Conservation (phyloP, 2,888 invertebrate genomes). For the Ophioninae sp. region DNA sequence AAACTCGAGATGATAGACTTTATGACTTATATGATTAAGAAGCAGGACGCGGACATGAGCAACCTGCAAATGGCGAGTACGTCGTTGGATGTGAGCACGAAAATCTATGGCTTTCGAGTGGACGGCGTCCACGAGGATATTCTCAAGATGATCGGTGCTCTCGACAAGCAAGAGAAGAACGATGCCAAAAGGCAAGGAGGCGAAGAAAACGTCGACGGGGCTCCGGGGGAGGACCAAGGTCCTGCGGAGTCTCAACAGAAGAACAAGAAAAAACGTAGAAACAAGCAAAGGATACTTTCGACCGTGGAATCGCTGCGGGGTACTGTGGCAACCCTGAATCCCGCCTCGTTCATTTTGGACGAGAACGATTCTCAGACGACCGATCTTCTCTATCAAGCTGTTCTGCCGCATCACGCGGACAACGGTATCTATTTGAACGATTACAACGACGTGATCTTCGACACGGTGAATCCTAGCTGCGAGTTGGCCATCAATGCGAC, state of each 20-base stretch:
- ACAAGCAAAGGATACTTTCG: slow-evolving; percentile 62
- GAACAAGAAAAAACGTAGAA: slow-evolving; percentile 65
- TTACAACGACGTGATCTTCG: slow-evolving; percentile 70
- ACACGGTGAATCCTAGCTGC: slow-evolving; percentile 45
- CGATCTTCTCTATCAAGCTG: slow-evolving; percentile 71
- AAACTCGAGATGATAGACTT: slow-evolving; percentile 93
- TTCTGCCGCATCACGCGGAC: slow-evolving; percentile 69
- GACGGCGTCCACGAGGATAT: slow-evolving; percentile 92
- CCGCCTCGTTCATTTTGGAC: slow-evolving; percentile 65
- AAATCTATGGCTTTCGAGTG: slow-evolving; percentile 93
- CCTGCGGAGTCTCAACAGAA: neutral
- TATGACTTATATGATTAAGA: slow-evolving; percentile 88
- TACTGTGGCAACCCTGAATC: slow-evolving; percentile 63
- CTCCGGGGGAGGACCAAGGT: neutral
- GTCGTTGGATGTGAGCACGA: slow-evolving; percentile 93
- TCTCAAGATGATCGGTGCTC: slow-evolving; percentile 88
- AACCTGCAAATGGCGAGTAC: slow-evolving; percentile 91
- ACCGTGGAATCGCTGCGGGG: slow-evolving; percentile 67
- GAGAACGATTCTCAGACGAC: slow-evolving; percentile 72
- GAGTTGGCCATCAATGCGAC: neutral
- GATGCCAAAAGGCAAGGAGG: slow-evolving; percentile 57
- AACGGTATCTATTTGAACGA: slow-evolving; percentile 66
- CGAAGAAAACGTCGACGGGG: neutral
- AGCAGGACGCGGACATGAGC: slow-evolving; percentile 87
- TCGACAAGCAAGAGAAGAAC: slow-evolving; percentile 82